Evolutionary conservation across 2,113 vertebrate species (phyloP), one percentile per base, ranked within the genome.

Genomic region (Triplophysa dalaica): DNA sequence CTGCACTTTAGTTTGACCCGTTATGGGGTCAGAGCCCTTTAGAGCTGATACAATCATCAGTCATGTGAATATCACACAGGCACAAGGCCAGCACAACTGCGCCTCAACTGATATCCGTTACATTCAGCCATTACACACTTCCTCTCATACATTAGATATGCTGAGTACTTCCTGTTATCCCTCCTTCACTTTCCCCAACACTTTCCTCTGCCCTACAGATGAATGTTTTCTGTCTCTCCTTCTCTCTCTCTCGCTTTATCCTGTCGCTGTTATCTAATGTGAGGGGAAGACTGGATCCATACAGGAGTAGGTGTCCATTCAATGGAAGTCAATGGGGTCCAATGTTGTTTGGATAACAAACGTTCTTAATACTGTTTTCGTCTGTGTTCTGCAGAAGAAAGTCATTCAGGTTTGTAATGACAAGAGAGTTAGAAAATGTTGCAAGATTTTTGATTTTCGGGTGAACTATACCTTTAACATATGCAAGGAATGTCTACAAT

Each of bases 11-110:
- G 4, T 68, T 45, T 68, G 65, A 68, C 41, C n/a, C 14, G n/a
- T 24, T 19, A 2, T 60, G 29, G 33, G 12, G n/a, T 60, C 70
- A 22, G 1, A 3, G 19, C 26, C 52, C n/a, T 12, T 12, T 11
- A 14, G 5, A 73, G n/a, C 33, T 58, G 17, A 72, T 72, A 52
- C 17, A 8, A 72, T 60, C 52, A 60, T 26, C 52, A 41, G 29
- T 58, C 54, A 60, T 58, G 21, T 73, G 54, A 73, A 73, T 60
- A 24, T 73, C n/a, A 73, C 70, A 60, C 19, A 38, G 29, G 56
- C 12, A 41, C 6, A 41, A 17, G 8, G 13, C 29, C 21, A 60
- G 54, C 33, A 43, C 54, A 21, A 72, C 17, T 21, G 22, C n/a
- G 21, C n/a, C 54, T 17, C 24, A 43, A 21, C 21, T 17, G 45